Percentiles rank a stretch among this genome's conserved stretches.
phyloP scores from a whole-genome alignment of 2,113 vertebrate species.

The Oxyruncus cristatus region DNA sequence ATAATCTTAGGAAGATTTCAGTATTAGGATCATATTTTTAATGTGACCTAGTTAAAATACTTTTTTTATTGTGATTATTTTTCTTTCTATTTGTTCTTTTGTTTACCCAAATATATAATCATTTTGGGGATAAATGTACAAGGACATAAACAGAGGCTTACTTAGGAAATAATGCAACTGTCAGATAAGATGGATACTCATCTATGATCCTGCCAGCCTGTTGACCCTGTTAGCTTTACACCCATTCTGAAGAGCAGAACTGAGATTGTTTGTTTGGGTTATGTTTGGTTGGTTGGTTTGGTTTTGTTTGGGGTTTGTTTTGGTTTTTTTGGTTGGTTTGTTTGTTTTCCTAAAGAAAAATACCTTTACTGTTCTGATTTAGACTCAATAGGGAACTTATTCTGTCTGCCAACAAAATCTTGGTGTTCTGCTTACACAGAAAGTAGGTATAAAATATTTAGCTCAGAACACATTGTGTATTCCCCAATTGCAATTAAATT shows the following conservation, averaged over 20 bases:
- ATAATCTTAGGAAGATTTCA: background rate
- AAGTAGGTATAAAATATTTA: background rate
- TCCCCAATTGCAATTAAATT: background rate
- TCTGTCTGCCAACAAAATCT: background rate
- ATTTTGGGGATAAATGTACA: background rate
- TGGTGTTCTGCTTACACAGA: background rate
- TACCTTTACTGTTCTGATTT: background rate
- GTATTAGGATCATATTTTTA: background rate
- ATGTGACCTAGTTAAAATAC: background rate
- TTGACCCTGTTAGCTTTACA: background rate
- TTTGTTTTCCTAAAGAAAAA: background rate
- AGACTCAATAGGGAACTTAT: background rate
- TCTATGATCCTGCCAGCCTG: background rate
- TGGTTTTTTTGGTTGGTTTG: background rate
- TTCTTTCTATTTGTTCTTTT: background rate
- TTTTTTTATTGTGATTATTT: background rate
- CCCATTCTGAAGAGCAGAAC: background rate
- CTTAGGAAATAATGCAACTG: background rate
- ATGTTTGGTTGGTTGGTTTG: background rate
- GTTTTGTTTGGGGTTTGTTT: background rate
- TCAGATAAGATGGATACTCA: background rate
- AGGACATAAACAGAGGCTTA: background rate
- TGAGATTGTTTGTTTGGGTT: background rate
- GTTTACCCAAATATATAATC: background rate
- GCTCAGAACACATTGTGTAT: background rate